Base-by-base conservation (phyloP, 2,888 invertebrate species). In the Aphodius sticticus region DNA sequence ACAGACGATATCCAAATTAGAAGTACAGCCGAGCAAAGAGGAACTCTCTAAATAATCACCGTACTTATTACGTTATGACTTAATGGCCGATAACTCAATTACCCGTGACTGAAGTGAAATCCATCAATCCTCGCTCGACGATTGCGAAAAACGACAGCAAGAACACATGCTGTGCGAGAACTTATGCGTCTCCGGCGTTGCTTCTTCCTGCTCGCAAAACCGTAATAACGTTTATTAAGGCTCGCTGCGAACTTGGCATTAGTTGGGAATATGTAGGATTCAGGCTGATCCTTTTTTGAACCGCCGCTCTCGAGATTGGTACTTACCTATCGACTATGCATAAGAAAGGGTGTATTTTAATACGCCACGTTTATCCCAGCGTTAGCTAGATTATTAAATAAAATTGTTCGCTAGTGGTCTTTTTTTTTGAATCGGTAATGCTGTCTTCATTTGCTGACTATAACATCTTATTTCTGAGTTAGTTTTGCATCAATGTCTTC, bases 51-150 rank as follows among this genome's bases (percentile, higher is more conserved):
- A 53, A 53, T 53, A 53, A 53, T 53, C 53, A 53, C 53, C 53
- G 53, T 53, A 53, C 53, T 53, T 53, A 53, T 53, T 53, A 53
- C 53, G 53, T 53, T 53, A 53, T 53, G 53, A 53, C 53, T 53
- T 53, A 53, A 53, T 53, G 53, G 53, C 53, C 53, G 53, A 53
- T 53, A 53, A 53, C 53, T 53, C 53, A 53, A 53, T 53, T 53
- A 53, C 53, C 53, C 53, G 53, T 53, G 53, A 53, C 53, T 53
- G 53, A 12, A 53, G 53, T 53, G 53, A 53, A 53, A 53, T 53
- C 53, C 53, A 53, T 53, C 53, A 53, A 53, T 53, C 53, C 53
- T 53, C 9, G 12, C 12, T 53, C 53, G 53, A 53, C 53, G 53
- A 53, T 53, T 53, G 53, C 53, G 53, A 53, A 53, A 53, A 53